Evolutionary conservation across 2,888 invertebrate genomes (phyloP), one percentile per base, ranked within the genome.

Genomic region (Stenodera caucasica): DNA sequence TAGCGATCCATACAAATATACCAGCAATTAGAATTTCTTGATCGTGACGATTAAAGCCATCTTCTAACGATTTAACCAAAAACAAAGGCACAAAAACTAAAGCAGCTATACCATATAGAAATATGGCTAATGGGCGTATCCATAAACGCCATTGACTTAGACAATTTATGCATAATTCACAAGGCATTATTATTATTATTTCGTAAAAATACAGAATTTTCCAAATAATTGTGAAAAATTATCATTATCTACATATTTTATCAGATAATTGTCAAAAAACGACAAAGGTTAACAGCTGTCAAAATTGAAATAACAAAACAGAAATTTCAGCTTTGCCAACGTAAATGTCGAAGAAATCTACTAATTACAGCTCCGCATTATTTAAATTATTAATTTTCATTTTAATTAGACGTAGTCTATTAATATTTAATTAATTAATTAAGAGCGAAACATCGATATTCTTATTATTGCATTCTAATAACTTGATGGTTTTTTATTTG

Each of bases 1-100:
- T 83, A 0, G 96, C 92, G 59, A 96, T 83, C 66, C 95, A 84
- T 21, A 94, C 96, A 82, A 97, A 97, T n/a, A 94, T 85, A 4
- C 96, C 96, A 8, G 91, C 96, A 59, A 96, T 88, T 67, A 96
- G 82, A 58, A 90, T 86, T 71, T 91, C 90, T 79, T 92, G 91
- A 74, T 92, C 91, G 67, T 89, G 87, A 70, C 89, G 87, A 52
- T 87, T 85, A 70, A 93, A 89, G 6, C 90, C 91, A 85, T 91
- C 89, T 74, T 87, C 85, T 61, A 94, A 85, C 0, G 93, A 90
- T 79, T 92, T 91, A 33, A 89, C 84, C 72, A 96, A 85, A 64
- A 95, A 85, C 70, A 94, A 82, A 52, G 96, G 96, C 62, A 96
- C 88, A 65, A 96, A 85, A 65, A 95, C 88, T 62, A 94, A 82